phyloP scores from a whole-genome alignment of 2,797 vertebrate genomes.

The Sebastes itinus region DNA sequence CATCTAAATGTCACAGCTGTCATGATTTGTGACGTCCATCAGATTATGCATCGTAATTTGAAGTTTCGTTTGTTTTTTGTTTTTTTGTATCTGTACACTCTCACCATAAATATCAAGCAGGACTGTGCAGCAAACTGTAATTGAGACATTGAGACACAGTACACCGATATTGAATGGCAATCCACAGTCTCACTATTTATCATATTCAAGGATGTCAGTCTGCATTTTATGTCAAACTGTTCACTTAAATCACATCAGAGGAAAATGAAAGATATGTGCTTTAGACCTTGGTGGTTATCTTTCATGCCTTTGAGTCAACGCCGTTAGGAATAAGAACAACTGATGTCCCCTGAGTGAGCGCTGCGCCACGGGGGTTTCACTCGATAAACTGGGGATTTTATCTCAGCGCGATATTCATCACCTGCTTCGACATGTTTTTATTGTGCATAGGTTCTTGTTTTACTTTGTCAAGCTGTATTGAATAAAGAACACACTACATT shows the following conservation, averaged over 20 bases:
- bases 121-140: neutral
- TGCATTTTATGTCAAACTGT: constrained; percentile 11
- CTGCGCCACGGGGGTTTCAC: constrained; percentile 1
- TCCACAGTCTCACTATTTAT: constrained; percentile 3
- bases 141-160: neutral
- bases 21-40: neutral
- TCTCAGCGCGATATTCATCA: constrained; percentile 46
- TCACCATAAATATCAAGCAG: neutral
- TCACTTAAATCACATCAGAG: constrained; percentile 12
- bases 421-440: constrained; percentile 22
- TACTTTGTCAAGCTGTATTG: neutral
- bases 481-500: neutral
- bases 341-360: constrained; percentile 10
- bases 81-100: neutral
- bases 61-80: neutral
- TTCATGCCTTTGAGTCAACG: constrained; percentile 14
- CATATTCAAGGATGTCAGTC: neutral
- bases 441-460: constrained; percentile 17
- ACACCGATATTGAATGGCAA: neutral
- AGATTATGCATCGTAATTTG: neutral
- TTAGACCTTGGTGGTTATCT: constrained; percentile 36
- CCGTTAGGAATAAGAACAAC: constrained; percentile 16
- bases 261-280: constrained; percentile 9
- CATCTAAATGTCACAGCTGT: neutral
- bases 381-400: constrained; percentile 32